Evolutionary conservation across 2,113 vertebrate genomes (phyloP).

Genomic region (Felis chaus): DNA sequence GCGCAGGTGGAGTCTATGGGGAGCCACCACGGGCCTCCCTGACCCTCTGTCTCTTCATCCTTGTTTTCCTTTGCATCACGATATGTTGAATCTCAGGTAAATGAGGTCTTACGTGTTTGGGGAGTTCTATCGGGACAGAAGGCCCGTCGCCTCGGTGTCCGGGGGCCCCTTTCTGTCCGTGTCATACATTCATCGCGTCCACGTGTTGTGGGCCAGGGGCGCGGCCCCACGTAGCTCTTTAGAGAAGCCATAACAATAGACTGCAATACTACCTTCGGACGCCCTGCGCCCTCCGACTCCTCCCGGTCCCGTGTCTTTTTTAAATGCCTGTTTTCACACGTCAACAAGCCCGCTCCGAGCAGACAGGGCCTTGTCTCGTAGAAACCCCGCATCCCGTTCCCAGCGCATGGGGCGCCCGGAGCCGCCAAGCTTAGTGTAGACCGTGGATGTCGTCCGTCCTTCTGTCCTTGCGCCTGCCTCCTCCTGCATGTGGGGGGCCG

Average conservation of each 20-base stretch:
- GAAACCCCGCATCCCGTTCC: conserved; percentile 79
- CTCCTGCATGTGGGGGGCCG: conserved; percentile 93
- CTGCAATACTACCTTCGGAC: conserved; percentile 85
- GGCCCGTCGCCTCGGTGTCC: conserved; percentile 43
- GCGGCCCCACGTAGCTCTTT: conserved; percentile 79
- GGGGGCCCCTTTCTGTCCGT: conserved; percentile 66
- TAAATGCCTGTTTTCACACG: conserved; percentile 82
- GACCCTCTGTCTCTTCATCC: not conserved
- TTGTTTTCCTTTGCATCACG: conserved; percentile 52
- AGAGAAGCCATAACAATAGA: conserved; percentile 90
- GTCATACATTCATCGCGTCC: conserved; percentile 62
- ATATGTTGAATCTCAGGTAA: conserved; percentile 88
- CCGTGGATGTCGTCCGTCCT: conserved; percentile 85
- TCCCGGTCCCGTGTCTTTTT: conserved; percentile 55
- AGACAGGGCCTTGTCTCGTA: conserved; percentile 85
- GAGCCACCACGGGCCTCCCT: not conserved
- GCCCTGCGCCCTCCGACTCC: not conserved
- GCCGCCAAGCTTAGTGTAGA: conserved; percentile 76
- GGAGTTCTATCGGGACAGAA: conserved; percentile 68
- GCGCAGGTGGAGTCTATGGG: not conserved
- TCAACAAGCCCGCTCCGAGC: conserved; percentile 77
- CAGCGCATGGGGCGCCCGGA: conserved; percentile 88
- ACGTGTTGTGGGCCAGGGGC: conserved; percentile 66
- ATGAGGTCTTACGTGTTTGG: conserved; percentile 78
- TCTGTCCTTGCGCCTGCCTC: conserved; percentile 88